These are phyloP conservation scores for Synanthedon myopaeformis DNA, from an alignment of 2,888 invertebrate genomes.

Conservation along the genomic window DNA sequence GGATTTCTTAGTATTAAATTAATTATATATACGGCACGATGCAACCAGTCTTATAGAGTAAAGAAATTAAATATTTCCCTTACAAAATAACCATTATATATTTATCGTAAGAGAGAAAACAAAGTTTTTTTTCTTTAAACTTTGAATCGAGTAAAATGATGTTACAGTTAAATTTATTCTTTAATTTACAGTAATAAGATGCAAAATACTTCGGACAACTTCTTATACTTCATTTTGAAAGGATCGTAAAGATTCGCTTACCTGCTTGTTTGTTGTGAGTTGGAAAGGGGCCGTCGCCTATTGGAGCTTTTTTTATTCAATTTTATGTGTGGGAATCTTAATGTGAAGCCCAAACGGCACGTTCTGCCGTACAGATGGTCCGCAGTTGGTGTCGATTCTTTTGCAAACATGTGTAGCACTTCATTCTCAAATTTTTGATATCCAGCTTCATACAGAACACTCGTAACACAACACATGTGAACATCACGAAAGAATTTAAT, in stretches of 20 bases:
- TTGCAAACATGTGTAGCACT: constrained; percentile 53
- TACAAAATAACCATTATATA: constrained; percentile 17
- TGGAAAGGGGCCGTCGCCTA: constrained; percentile 52
- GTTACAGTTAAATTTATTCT: constrained; percentile 33
- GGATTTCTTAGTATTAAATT: constrained; percentile 17
- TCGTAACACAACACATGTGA: constrained; percentile 9
- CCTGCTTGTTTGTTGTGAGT: constrained; percentile 67
- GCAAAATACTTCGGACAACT: constrained; percentile 43
- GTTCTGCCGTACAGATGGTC: constrained; percentile 61
- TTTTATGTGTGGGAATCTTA: constrained; percentile 69
- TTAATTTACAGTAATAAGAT: constrained; percentile 45
- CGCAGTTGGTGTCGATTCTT: constrained; percentile 47
- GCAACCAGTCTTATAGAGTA: no score
- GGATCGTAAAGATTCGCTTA: constrained; percentile 64
- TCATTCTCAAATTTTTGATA: constrained; percentile 31
- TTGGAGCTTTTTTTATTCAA: constrained; percentile 55
- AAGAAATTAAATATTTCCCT: constrained; percentile 11
- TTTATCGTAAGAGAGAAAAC: constrained; percentile 36
- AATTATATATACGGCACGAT: constrained; percentile 13
- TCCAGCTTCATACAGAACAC: constrained; percentile 12
- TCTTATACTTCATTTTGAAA: constrained; percentile 53
- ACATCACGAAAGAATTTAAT: constrained; percentile 13
- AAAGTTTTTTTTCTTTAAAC: constrained; percentile 27
- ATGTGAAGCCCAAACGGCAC: constrained; percentile 60
- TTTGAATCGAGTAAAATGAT: constrained; percentile 27